Conservation (phyloP, 64 coral and sea anemone genomes). For the Cladopsammia gracilis region DNA sequence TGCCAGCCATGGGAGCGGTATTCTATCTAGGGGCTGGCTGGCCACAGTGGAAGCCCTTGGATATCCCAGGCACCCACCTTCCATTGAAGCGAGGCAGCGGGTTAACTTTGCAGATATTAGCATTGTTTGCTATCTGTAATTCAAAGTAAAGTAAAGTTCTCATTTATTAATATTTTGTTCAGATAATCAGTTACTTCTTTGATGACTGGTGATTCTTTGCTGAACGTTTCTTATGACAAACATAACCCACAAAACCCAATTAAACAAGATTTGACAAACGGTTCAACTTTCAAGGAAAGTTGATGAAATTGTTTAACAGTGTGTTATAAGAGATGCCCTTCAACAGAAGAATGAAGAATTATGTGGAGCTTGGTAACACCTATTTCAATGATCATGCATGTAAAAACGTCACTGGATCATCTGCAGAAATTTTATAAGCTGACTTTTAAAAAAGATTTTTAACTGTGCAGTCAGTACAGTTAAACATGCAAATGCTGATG, state of each 20-base stretch:
- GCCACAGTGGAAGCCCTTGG: too few species aligned
- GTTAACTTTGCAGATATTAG: too few species aligned
- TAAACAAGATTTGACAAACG: constrained; percentile 5
- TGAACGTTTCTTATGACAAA: neutral
- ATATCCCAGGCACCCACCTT: too few species aligned
- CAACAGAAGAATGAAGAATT: neutral
- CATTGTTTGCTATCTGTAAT: too few species aligned
- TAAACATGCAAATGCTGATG: constrained; percentile 40
- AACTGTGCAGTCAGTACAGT: constrained; percentile 32
- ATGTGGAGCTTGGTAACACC: constrained; percentile 10
- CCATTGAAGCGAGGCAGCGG: too few species aligned
- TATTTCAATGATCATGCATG: constrained; percentile 22
- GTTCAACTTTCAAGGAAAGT: neutral
- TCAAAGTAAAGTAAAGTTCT: too few species aligned
- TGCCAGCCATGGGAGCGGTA: too few species aligned
- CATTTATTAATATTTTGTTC: too few species aligned
- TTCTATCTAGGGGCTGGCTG: too few species aligned
- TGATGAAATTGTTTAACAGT: constrained; percentile 40
- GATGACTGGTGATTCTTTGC: too few species aligned
- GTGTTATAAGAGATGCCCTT: constrained; percentile 32
- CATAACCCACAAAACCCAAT: constrained; percentile 14
- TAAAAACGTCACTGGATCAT: constrained; percentile 10
- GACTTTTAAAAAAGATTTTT: constrained; percentile 20
- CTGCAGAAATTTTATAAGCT: constrained; percentile 1
- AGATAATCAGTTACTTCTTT: too few species aligned